Conservation (phyloP, 2,888 invertebrate species). For the Lamellibrachia satsuma region DNA sequence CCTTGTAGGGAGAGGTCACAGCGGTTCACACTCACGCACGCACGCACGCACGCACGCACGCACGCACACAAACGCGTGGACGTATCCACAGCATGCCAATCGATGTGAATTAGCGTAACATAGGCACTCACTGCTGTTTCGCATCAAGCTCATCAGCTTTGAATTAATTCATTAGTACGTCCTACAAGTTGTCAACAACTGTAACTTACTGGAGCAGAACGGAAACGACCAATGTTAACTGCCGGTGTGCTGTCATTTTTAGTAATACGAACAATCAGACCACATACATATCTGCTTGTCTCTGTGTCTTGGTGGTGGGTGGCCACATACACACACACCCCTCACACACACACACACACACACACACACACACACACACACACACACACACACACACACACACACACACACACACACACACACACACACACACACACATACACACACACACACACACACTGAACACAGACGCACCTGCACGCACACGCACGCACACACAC, state of each 20-base stretch:
- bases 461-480: too few relatives aligned
- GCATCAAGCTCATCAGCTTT: background rate
- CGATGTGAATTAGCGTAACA: too few relatives aligned
- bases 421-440: too few relatives aligned
- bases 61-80: background rate
- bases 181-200: background rate
- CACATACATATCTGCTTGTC: background rate
- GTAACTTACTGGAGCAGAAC: background rate
- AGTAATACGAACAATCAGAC: too few relatives aligned
- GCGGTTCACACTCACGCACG: background rate
- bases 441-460: too few relatives aligned
- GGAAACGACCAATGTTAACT: background rate
- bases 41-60: background rate
- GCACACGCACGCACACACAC: too few relatives aligned
- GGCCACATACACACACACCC: background rate
- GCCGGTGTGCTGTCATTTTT: background rate
- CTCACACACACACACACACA: too few relatives aligned
- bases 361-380: too few relatives aligned
- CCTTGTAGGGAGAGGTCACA: background rate
- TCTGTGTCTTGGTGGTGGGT: background rate
- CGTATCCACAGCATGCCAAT: background rate
- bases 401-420: too few relatives aligned
- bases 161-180: background rate
- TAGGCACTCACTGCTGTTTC: background rate
- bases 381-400: too few relatives aligned